Conservation (phyloP, 2,797 vertebrate genomes). For the Eidolon dupreanum region DNA sequence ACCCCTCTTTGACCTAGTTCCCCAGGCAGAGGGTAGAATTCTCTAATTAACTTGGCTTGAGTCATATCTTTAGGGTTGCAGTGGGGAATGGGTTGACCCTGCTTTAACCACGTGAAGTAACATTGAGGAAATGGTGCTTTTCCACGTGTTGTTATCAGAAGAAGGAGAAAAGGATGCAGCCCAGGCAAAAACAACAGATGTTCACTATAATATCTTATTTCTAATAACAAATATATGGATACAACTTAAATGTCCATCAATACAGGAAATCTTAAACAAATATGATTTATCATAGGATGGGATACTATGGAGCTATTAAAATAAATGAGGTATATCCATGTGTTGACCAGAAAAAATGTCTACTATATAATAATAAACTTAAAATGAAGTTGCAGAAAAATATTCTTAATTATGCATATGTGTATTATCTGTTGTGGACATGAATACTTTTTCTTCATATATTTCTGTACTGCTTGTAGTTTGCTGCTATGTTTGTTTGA, state of each 20-base stretch:
- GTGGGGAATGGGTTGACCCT: neutral
- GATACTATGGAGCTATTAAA: neutral
- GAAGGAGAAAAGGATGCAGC: neutral
- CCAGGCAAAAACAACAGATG: neutral
- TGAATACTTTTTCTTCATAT: neutral
- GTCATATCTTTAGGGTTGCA: neutral
- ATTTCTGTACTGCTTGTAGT: slow-evolving; percentile 1
- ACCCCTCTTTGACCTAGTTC: neutral
- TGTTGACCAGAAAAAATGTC: neutral
- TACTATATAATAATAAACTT: neutral
- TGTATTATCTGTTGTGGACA: neutral
- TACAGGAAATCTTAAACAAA: neutral
- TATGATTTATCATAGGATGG: neutral
- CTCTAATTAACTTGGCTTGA: neutral
- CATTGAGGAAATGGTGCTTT: neutral
- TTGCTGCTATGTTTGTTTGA: neutral
- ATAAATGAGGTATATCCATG: neutral
- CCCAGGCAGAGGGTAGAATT: neutral
- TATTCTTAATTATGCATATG: neutral
- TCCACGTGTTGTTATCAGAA: neutral
- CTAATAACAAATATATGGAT: neutral
- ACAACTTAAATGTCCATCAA: neutral
- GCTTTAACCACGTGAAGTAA: neutral
- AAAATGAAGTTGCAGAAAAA: neutral
- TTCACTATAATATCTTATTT: neutral